Base-by-base conservation (phyloP, 2,888 invertebrate species). In the Anarsia innoxiella region DNA sequence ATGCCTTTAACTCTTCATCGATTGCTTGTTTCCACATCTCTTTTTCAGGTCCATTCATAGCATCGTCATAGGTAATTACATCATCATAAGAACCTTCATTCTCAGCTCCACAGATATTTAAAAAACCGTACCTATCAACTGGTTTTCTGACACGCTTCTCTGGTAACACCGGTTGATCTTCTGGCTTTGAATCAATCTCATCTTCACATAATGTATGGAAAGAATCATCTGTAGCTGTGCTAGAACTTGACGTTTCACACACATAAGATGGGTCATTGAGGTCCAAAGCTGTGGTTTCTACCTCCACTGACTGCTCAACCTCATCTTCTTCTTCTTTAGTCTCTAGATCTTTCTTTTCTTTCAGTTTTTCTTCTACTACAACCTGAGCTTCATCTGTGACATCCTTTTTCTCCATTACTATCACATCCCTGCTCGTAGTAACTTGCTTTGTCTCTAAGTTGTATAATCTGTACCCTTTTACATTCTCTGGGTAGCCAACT, bases 291-390 rank as follows among this genome's bases (percentile, higher is more conserved):
- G n/a, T n/a, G n/a, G n/a, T n/a, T n/a, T n/a, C n/a, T n/a, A n/a
- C n/a, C n/a, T n/a, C 12, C 9, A 23, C 15, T 12, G 16, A n/a
- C 55, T 16, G 15, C 8, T 4, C 29, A 3, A n/a, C 1, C 23
- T 27, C 14, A 12, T 10, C 23, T 25, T 28, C 12, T 5, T 3
- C 30, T 31, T 48, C n/a, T 49, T 41, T 2, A 56, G 14, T 27
- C 4, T 27, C 38, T 14, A 11, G 5, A 11, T 16, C 12, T 13
- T 25, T 25, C 35, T 25, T 41, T 23, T 16, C 53, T 51, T 51
- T 56, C 50, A 53, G n/a, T n/a, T n/a, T 50, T 33, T 53, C 48
- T 34, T 53, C 51, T 34, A 39, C 48, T n/a, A 45, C 30, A 37
- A 49, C 31, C 38, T 48, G 37, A 39, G 49, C 10, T 2, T 11